Evolutionary conservation across 2,113 vertebrate species (phyloP).

Genomic region (Coptodon rendalli): DNA sequence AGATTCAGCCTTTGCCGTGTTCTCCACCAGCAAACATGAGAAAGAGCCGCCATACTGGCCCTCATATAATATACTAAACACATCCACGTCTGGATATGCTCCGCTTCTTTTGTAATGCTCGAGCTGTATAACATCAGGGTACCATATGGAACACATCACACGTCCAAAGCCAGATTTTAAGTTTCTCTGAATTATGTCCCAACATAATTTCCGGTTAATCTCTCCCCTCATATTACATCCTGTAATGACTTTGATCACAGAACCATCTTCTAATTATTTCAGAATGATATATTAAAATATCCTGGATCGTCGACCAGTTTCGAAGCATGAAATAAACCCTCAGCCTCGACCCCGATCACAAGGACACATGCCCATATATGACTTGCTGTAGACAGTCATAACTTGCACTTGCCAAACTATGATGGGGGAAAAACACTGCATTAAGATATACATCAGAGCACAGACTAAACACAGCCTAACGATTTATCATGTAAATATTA

Average conservation of each 20-base stretch:
- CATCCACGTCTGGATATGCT: slow-evolving; percentile 31
- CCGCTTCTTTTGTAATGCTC: slow-evolving; percentile 13
- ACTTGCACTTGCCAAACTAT: neutral
- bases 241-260: slow-evolving; percentile 11
- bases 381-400: slow-evolving; percentile 9
- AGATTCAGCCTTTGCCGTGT: neutral
- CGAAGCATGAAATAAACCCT: neutral
- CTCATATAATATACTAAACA: neutral
- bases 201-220: neutral
- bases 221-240: neutral
- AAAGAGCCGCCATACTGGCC: neutral
- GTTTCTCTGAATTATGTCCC: slow-evolving; percentile 12
- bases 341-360: neutral
- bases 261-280: slow-evolving; percentile 1
- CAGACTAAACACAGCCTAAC: slow-evolving; percentile 57
- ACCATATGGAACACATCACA: slow-evolving; percentile 51
- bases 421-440: slow-evolving; percentile 7
- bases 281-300: neutral
- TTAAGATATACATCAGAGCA: slow-evolving; percentile 17
- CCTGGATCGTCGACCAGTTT: neutral
- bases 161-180: neutral
- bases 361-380: slow-evolving; percentile 11
- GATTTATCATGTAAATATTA: slow-evolving; percentile 50
- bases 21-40: neutral
- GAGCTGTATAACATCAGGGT: slow-evolving; percentile 14